These are phyloP conservation scores for Acipenser ruthenus DNA, from an alignment of 2,797 vertebrate genomes.

Conservation along the genomic window DNA sequence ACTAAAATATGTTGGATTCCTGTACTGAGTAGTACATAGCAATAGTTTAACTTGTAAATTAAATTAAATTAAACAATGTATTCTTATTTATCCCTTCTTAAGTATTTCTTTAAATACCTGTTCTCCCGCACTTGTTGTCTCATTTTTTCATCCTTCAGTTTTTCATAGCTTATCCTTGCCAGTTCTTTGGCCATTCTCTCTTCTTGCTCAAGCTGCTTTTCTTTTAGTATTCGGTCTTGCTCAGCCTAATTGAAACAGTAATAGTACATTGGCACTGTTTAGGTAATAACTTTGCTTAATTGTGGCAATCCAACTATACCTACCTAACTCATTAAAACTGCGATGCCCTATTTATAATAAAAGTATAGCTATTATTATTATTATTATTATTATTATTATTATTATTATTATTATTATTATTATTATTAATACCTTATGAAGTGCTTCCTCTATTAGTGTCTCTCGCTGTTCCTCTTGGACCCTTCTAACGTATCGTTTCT, in stretches of 20 bases:
- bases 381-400: no score
- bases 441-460: constrained; percentile 54
- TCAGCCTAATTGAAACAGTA: constrained; percentile 53
- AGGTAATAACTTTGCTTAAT: no score
- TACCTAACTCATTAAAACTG: no score
- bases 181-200: constrained; percentile 72
- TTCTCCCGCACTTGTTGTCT: constrained; percentile 77
- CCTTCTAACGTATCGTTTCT: constrained; percentile 45
- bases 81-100: neutral
- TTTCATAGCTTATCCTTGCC: constrained; percentile 60
- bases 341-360: no score
- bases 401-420: neutral
- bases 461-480: constrained; percentile 64
- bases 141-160: constrained; percentile 72
- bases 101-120: constrained; percentile 57
- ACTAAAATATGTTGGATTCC: neutral
- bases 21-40: neutral
- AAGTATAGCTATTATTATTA: no score
- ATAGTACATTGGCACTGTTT: neutral
- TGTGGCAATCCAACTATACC: no score
- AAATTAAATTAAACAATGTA: neutral
- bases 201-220: constrained; percentile 65
- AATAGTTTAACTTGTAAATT: neutral
- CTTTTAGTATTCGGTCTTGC: constrained; percentile 47
- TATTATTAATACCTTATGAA: constrained; percentile 46